phyloP scores from a whole-genome alignment of 2,888 invertebrate species.

The Drosophila atroscutellata region DNA sequence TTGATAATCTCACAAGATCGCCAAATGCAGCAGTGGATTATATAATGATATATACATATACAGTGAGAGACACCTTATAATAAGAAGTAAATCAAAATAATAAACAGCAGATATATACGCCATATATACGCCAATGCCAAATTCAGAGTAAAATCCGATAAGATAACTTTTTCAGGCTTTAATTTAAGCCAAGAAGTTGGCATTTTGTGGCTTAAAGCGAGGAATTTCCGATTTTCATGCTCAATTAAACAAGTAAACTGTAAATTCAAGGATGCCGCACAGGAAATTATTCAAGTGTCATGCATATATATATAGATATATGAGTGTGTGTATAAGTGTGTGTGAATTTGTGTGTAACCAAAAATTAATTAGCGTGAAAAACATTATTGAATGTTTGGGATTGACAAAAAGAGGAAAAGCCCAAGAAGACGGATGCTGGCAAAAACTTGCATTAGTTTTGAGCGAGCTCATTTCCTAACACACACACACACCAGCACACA shows the following conservation, averaged over 20 bases:
- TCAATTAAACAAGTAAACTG: slow-evolving; percentile 19
- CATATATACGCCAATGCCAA: neutral
- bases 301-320: neutral
- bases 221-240: neutral
- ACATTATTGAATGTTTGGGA: slow-evolving; percentile 69
- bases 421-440: slow-evolving; percentile 39
- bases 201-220: neutral
- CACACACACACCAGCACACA: neutral
- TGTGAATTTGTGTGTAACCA: slow-evolving; percentile 49
- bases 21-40: neutral
- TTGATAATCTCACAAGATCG: neutral
- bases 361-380: slow-evolving; percentile 84
- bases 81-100: too few relatives aligned
- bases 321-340: slow-evolving; percentile 25
- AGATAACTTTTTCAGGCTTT: neutral
- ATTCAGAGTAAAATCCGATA: neutral
- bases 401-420: slow-evolving; percentile 47
- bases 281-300: slow-evolving; percentile 69
- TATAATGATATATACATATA: neutral
- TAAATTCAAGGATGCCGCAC: slow-evolving; percentile 32
- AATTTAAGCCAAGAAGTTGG: neutral
- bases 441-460: slow-evolving; percentile 77
- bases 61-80: too few relatives aligned
- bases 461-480: slow-evolving; percentile 66
- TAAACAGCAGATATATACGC: neutral